phyloP scores from a whole-genome alignment of 2,797 vertebrate species.

The Taenioides sp. region DNA sequence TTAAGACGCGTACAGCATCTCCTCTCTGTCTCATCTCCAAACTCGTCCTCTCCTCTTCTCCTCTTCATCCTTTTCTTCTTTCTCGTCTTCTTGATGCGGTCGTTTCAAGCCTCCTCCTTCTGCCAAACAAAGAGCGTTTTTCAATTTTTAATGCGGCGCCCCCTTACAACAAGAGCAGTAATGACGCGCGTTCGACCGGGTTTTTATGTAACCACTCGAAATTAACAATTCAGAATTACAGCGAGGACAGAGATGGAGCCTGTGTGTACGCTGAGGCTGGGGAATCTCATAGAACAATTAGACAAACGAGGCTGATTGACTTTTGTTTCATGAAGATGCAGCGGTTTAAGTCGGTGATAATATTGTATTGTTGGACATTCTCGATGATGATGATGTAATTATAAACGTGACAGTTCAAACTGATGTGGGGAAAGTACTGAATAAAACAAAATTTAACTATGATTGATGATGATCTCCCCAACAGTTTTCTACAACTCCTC shows the following conservation, averaged over 20 bases:
- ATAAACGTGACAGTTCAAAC: no score
- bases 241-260: no score
- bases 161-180: constrained; percentile 9
- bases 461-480: no score
- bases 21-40: not conserved
- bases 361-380: not conserved
- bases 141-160: constrained; percentile 9
- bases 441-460: no score
- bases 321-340: not conserved
- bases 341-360: not conserved
- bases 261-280: not conserved
- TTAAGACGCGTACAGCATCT: not conserved
- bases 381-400: not conserved
- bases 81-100: not conserved
- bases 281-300: not conserved
- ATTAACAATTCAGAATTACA: constrained; percentile 8
- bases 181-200: not conserved
- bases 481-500: no score
- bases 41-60: not conserved
- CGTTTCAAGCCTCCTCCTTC: constrained; percentile 4
- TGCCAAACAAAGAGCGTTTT: constrained; percentile 7
- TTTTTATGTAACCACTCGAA: not conserved
- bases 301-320: not conserved
- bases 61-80: not conserved
- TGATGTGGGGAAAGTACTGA: no score